These are phyloP conservation scores for Trachelipus rathkii DNA, from an alignment of 1,140 invertebrate genomes.

Conservation along the genomic window DNA sequence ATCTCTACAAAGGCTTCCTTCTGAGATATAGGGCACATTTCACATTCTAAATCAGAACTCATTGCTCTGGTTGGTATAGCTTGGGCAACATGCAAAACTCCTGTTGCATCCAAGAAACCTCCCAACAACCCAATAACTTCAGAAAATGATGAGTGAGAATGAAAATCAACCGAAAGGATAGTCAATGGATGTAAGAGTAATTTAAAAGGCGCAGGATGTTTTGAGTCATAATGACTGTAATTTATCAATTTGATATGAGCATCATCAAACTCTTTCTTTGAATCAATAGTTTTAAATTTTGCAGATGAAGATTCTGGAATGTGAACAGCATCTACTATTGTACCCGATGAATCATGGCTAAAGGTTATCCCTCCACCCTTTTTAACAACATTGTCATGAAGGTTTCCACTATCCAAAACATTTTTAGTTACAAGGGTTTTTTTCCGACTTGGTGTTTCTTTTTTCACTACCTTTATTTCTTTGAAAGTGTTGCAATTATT, in stretches of 20 bases:
- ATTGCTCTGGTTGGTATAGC: conserved; percentile 59
- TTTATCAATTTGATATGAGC: conserved; percentile 53
- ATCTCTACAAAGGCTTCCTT: conserved; percentile 57
- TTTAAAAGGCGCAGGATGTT: conserved; percentile 58
- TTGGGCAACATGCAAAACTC: conserved; percentile 52
- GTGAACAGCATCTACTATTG: conserved; percentile 53
- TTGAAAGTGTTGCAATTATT: not conserved
- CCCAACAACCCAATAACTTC: conserved; percentile 71
- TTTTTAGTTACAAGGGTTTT: not conserved
- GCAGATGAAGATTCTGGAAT: conserved; percentile 49
- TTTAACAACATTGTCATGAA: not conserved
- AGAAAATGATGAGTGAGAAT: conserved; percentile 62
- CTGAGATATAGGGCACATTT: conserved; percentile 70
- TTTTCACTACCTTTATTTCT: not conserved
- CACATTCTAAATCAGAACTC: conserved; percentile 64
- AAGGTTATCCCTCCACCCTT: conserved; percentile 61
- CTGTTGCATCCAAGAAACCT: conserved; percentile 53
- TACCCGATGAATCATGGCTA: conserved; percentile 58
- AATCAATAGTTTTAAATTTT: conserved; percentile 24
- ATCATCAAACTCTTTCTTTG: conserved; percentile 38
- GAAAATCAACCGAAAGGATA: conserved; percentile 63
- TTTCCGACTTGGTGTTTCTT: not conserved
- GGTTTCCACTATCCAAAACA: not conserved
- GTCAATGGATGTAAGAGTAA: conserved; percentile 59
- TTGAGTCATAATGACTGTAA: conserved; percentile 55